Evolutionary conservation across 2,113 vertebrate species (phyloP).

Genomic region (Polypterus bichir): DNA sequence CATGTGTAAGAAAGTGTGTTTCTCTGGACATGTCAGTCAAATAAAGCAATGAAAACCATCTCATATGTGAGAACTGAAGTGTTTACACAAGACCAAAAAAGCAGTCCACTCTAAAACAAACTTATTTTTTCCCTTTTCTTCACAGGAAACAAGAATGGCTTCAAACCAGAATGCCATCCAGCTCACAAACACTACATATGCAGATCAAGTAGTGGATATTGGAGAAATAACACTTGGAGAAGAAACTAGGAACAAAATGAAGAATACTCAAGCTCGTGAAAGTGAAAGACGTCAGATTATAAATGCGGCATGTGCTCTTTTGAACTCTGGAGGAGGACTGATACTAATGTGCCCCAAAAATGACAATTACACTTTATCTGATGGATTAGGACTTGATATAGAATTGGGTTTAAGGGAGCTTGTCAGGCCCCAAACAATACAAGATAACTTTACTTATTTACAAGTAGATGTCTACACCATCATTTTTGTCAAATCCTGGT

Average conservation of each 20-base stretch:
- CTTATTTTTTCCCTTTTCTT: not conserved
- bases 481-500: slow-evolving; percentile 38
- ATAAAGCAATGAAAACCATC: no score
- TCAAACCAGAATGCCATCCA: not conserved
- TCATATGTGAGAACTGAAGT: no score
- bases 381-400: slow-evolving; percentile 25
- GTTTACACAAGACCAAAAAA: no score
- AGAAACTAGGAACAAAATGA: slow-evolving; percentile 21
- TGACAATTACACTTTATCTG: slow-evolving; percentile 12
- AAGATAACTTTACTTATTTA: slow-evolving; percentile 21
- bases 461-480: slow-evolving; percentile 15
- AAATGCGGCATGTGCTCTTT: slow-evolving; percentile 20
- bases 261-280: slow-evolving; percentile 6
- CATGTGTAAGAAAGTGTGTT: no score
- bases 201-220: slow-evolving; percentile 18
- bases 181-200: slow-evolving; percentile 4
- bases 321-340: slow-evolving; percentile 38
- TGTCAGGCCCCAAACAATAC: not conserved
- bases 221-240: slow-evolving; percentile 27
- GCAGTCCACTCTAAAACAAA: no score
- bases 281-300: slow-evolving; percentile 13
- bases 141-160: not conserved
- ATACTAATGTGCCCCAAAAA: slow-evolving; percentile 24
- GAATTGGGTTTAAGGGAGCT: slow-evolving; percentile 26
- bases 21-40: no score